These are phyloP conservation scores for Mamestra brassicae DNA, from an alignment of 2,888 invertebrate species.

Conservation along the genomic window DNA sequence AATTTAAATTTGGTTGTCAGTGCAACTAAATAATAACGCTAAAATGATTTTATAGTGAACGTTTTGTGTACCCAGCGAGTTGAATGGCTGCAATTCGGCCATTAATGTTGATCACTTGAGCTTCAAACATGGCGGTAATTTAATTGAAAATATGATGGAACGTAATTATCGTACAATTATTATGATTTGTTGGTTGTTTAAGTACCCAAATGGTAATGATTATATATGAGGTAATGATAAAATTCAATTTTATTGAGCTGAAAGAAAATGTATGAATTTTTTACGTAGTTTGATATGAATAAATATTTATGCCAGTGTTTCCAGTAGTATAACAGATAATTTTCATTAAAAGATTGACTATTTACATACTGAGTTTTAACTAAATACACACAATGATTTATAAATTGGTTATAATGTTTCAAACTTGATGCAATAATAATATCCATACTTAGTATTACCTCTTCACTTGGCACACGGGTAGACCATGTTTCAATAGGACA, in stretches of 20 bases:
- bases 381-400: too few relatives aligned
- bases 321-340: background rate
- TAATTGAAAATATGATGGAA: slow-evolving; percentile 23
- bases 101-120: slow-evolving; percentile 15
- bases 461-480: too few relatives aligned
- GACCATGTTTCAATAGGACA: too few relatives aligned
- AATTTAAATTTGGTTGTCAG: slow-evolving; percentile 13
- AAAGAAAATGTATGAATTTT: background rate
- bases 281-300: background rate
- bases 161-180: slow-evolving; percentile 1
- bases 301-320: background rate
- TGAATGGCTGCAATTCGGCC: slow-evolving; percentile 4
- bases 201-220: slow-evolving; percentile 1
- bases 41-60: background rate
- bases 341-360: background rate
- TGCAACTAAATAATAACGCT: slow-evolving; percentile 7
- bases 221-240: too few relatives aligned
- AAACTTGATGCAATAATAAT: too few relatives aligned
- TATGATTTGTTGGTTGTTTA: background rate
- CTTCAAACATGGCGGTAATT: background rate
- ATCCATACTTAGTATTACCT: too few relatives aligned
- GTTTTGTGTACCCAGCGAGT: slow-evolving; percentile 12
- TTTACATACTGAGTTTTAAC: too few relatives aligned
- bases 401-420: too few relatives aligned
- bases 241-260: slow-evolving; percentile 9